Evolutionary conservation across 92 coral and sea anemone species (phyloP).

Genomic region (Ricordea florida): DNA sequence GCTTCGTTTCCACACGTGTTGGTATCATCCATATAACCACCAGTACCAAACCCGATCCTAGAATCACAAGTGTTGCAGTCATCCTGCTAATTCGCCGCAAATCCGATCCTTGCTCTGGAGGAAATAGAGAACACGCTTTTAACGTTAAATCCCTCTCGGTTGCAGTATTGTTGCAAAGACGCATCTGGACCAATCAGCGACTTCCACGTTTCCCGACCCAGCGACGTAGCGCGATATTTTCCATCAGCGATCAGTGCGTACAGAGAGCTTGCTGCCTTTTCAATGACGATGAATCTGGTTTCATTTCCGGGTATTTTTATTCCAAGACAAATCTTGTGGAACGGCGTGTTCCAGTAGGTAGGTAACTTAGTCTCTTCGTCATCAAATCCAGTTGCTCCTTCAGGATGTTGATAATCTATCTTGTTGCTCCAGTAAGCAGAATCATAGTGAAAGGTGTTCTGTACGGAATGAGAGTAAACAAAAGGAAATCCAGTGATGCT

Average conservation of each 20-base stretch:
- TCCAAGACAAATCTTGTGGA: conserved; percentile 34
- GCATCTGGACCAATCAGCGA: background rate
- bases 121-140: background rate
- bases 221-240: background rate
- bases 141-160: background rate
- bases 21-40: background rate
- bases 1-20: background rate
- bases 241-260: conserved; percentile 14
- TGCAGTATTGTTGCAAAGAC: background rate
- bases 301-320: conserved; percentile 6
- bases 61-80: background rate
- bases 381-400: conserved; percentile 24
- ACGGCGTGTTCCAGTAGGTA: conserved; percentile 19
- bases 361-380: conserved; percentile 21
- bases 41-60: background rate
- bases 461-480: background rate
- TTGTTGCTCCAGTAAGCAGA: conserved; percentile 13
- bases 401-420: background rate
- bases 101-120: background rate
- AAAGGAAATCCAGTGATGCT: too few relatives aligned
- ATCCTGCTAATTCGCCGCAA: background rate
- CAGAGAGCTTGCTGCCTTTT: background rate
- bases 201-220: background rate
- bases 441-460: conserved; percentile 10
- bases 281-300: background rate